Evolutionary conservation across 1,140 invertebrate species (phyloP).

Genomic region (Oscheius sp.): DNA sequence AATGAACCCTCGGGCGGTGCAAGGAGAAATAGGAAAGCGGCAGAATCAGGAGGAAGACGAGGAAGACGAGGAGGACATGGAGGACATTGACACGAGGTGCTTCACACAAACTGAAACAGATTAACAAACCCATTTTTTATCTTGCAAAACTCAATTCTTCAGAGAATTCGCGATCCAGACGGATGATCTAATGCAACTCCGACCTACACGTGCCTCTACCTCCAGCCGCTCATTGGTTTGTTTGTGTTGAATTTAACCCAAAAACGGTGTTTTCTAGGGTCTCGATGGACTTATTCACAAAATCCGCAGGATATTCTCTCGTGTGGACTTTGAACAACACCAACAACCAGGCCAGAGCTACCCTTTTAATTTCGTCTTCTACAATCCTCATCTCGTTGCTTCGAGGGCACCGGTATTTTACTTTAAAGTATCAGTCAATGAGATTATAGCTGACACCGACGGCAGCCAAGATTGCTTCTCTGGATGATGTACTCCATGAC

Average conservation of each 20-base stretch:
- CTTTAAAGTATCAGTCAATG: neutral
- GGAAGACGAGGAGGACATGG: neutral
- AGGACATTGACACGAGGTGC: neutral
- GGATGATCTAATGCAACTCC: neutral
- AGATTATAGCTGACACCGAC: constrained; percentile 36
- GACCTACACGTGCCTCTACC: neutral
- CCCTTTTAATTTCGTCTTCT: constrained; percentile 23
- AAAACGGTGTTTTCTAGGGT: neutral
- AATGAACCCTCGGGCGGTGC: constrained; percentile 50
- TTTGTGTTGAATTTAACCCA: neutral
- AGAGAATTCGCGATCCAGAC: neutral
- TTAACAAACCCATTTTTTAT: neutral
- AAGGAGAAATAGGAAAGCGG: constrained; percentile 17
- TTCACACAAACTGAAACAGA: no score
- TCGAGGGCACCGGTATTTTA: constrained; percentile 6
- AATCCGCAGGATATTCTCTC: constrained; percentile 3
- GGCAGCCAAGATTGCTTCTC: constrained; percentile 31
- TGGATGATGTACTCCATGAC: constrained; percentile 47
- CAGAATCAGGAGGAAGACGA: constrained; percentile 15
- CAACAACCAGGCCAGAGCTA: constrained; percentile 9
- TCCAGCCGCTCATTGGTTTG: neutral
- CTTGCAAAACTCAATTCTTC: neutral
- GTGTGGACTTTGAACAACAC: neutral
- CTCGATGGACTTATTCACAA: constrained; percentile 7
- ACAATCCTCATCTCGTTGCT: constrained; percentile 22